These are phyloP conservation scores for Rhynchomys soricoides DNA, from an alignment of 2,113 vertebrate genomes.

Conservation along the genomic window DNA sequence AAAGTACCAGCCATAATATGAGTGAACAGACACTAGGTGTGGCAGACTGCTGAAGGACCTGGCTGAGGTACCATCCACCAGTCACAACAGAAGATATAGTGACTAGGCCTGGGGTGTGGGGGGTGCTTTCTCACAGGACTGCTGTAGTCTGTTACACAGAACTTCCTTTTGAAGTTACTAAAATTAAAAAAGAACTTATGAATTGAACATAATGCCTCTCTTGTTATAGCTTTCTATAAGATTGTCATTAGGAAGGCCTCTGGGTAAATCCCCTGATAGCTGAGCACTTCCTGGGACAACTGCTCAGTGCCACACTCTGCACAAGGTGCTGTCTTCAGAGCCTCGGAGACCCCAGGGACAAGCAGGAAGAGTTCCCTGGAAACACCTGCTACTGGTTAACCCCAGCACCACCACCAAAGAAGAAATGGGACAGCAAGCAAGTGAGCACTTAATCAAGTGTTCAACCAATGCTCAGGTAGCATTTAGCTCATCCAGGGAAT, in stretches of 20 bases:
- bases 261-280: neutral
- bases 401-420: neutral
- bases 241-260: conserved; percentile 50
- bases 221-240: conserved; percentile 54
- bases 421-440: neutral
- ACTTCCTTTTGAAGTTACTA: conserved; percentile 58
- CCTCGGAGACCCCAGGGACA: neutral
- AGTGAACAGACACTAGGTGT: neutral
- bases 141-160: conserved; percentile 59
- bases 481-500: conserved; percentile 14
- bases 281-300: neutral
- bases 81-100: neutral
- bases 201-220: conserved; percentile 77
- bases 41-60: neutral
- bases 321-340: neutral
- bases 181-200: conserved; percentile 67
- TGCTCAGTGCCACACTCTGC: neutral
- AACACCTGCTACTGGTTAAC: neutral
- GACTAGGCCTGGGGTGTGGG: neutral
- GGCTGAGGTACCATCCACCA: conserved; percentile 33
- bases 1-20: neutral
- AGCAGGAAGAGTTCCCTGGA: neutral
- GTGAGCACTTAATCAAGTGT: neutral
- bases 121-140: conserved; percentile 47
- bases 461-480: neutral